phyloP scores from a whole-genome alignment of 2,113 vertebrate species.

The Mormoops blainvillei region DNA sequence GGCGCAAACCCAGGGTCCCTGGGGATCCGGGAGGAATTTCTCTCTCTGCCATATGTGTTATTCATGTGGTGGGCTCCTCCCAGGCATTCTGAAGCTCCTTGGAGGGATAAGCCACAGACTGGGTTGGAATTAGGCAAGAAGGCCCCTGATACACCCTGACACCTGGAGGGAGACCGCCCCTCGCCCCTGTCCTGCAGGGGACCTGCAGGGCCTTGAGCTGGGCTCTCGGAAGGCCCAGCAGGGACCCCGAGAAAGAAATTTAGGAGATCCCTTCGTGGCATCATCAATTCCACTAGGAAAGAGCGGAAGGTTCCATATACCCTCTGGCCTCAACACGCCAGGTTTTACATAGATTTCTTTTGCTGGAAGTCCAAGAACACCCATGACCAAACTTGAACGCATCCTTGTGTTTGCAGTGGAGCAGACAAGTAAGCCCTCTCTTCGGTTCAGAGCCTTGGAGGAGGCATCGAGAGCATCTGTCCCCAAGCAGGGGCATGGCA shows the following conservation, averaged over 20 bases:
- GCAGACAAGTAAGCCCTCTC: neutral
- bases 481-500: neutral
- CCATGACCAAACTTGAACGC: neutral
- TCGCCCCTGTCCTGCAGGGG: neutral
- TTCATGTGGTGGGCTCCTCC: neutral
- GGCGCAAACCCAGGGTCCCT: accelerated
- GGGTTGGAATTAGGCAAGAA: neutral
- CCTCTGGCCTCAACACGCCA: neutral
- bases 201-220: neutral
- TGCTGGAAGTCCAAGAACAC: neutral
- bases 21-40: neutral
- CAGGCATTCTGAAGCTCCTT: neutral
- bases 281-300: neutral
- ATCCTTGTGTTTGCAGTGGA: neutral
- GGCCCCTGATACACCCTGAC: neutral
- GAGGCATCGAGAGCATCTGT: neutral
- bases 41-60: accelerated
- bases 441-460: neutral
- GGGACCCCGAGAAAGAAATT: neutral
- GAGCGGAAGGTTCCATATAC: neutral
- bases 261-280: neutral
- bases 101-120: neutral
- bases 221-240: neutral
- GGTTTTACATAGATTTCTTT: neutral
- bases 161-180: neutral